phyloP scores from a whole-genome alignment of 2,113 vertebrate species.

The Platysteira castanea region DNA sequence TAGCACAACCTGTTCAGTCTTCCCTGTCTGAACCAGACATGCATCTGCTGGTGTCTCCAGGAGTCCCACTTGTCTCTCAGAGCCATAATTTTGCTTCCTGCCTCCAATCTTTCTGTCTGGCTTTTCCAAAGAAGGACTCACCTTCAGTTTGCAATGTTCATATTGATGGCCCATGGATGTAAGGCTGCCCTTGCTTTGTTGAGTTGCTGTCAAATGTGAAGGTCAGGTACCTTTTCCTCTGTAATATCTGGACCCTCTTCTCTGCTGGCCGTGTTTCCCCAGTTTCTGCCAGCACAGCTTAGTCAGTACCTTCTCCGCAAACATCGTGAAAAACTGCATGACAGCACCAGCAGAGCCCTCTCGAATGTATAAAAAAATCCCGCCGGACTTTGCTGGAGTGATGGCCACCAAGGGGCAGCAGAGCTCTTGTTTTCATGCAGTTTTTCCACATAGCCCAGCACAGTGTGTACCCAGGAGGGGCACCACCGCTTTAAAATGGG shows the following conservation, averaged over 20 bases:
- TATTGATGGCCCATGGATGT: neutral
- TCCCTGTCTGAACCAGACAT: neutral
- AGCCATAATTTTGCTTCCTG: neutral
- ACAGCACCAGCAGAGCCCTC: neutral
- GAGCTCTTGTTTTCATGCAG: neutral
- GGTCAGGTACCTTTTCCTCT: neutral
- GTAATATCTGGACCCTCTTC: neutral
- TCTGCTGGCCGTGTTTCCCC: neutral
- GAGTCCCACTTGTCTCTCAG: neutral
- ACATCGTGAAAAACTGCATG: fast-evolving
- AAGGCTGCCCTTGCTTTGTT: neutral
- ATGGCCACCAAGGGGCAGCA: constrained; percentile 10
- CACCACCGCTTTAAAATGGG: neutral
- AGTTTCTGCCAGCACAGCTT: neutral
- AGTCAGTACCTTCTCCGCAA: neutral
- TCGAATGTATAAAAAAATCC: neutral
- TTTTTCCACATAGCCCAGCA: neutral
- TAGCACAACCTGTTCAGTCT: neutral
- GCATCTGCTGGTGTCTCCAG: neutral
- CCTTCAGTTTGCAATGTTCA: neutral
- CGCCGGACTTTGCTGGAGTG: neutral
- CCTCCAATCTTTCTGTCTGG: neutral
- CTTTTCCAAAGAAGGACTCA: neutral
- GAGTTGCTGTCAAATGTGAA: neutral
- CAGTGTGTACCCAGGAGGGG: fast-evolving